Conservation (phyloP, 2,888 invertebrate genomes). For the Patella pellucida region DNA sequence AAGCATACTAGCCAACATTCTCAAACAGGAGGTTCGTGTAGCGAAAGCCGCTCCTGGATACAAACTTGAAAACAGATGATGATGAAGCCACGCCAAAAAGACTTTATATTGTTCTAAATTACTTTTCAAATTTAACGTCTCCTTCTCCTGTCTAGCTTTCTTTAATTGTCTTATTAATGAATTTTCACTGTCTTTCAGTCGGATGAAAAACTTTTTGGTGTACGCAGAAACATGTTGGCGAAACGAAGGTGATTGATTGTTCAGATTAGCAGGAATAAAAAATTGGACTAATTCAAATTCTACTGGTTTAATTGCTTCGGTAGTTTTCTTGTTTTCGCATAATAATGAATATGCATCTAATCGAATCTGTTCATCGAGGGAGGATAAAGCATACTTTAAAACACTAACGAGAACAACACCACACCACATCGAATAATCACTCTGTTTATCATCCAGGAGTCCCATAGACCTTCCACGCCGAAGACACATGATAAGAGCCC, state of each 20-base stretch:
- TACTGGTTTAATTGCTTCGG: constrained; percentile 76
- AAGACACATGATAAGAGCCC: constrained; percentile 64
- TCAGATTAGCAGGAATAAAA: constrained; percentile 80
- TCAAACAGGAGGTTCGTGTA: constrained; percentile 57
- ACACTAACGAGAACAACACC: constrained; percentile 74
- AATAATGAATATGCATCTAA: constrained; percentile 80
- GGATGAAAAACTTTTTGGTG: constrained; percentile 78
- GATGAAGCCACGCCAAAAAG: constrained; percentile 55
- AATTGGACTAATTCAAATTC: constrained; percentile 79
- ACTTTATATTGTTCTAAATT: constrained; percentile 36
- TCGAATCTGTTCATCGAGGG: constrained; percentile 78
- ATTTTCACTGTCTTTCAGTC: neutral
- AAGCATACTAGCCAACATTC: constrained; percentile 46
- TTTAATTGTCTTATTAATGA: neutral
- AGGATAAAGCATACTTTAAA: constrained; percentile 75
- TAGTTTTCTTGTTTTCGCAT: constrained; percentile 81
- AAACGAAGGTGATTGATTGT: constrained; percentile 79
- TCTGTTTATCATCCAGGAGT: constrained; percentile 33
- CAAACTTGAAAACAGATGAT: constrained; percentile 49
- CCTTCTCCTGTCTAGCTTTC: neutral
- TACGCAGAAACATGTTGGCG: constrained; percentile 80
- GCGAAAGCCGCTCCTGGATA: constrained; percentile 64
- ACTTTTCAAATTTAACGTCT: neutral
- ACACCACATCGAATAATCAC: constrained; percentile 72
- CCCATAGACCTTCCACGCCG: constrained; percentile 59